Evolutionary conservation across 23 tunicate species (phyloP).

Genomic region (Ciona savignyi): DNA sequence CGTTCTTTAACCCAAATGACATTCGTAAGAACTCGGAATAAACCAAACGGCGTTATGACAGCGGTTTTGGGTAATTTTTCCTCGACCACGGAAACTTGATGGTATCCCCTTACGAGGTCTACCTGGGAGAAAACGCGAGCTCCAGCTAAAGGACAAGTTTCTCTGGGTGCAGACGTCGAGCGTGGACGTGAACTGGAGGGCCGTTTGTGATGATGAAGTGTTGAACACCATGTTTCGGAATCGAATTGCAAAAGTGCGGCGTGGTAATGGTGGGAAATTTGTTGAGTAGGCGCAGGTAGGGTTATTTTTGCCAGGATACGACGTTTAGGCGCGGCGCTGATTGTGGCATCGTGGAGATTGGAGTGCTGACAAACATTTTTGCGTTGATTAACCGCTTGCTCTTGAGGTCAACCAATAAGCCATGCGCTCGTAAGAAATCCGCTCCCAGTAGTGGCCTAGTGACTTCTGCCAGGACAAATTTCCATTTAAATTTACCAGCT

Average conservation of each 20-base stretch:
- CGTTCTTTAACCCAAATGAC: neutral
- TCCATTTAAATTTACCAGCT: neutral
- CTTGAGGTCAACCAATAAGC: neutral
- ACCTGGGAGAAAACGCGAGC: neutral
- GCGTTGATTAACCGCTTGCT: neutral
- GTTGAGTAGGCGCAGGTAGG: too few species aligned
- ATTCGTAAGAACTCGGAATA: slow-evolving; percentile 7
- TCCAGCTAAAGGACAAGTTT: too few species aligned
- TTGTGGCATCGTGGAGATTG: too few species aligned
- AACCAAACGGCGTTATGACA: neutral
- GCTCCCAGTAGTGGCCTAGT: slow-evolving; percentile 2
- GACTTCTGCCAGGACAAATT: neutral
- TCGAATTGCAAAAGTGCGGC: too few species aligned
- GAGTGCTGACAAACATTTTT: too few species aligned
- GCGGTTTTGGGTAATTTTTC: slow-evolving; percentile 6
- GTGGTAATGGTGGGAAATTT: too few species aligned
- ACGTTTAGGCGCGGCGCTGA: too few species aligned
- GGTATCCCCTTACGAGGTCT: neutral
- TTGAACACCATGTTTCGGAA: too few species aligned
- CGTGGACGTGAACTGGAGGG: too few species aligned
- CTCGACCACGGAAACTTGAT: neutral
- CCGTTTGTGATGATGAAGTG: too few species aligned
- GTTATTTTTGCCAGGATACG: too few species aligned
- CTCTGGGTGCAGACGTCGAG: too few species aligned
- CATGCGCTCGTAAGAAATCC: neutral